Conservation (phyloP, 2,113 vertebrate genomes). For the Odocoileus hemionus region DNA sequence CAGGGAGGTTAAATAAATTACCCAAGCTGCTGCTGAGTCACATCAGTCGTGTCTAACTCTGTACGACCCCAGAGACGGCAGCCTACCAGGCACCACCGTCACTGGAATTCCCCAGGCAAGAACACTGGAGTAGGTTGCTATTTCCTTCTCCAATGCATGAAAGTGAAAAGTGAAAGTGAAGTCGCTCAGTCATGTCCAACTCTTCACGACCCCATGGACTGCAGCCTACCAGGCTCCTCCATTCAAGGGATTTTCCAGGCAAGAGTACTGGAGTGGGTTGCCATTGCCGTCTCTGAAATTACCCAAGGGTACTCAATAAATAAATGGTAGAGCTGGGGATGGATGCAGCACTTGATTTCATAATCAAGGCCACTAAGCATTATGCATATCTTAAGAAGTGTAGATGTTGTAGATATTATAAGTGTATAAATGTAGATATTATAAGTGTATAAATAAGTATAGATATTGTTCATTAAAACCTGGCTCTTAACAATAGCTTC, state of each 20-base stretch:
- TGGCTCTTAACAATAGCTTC: neutral
- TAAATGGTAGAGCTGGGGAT: neutral
- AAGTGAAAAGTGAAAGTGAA: no score
- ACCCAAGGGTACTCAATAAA: neutral
- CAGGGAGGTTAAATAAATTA: neutral
- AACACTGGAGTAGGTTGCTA: no score
- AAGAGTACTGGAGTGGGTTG: no score
- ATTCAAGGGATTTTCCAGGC: no score
- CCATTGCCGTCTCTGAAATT: neutral
- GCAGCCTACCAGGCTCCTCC: no score
- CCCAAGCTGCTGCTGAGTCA: neutral
- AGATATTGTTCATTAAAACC: neutral
- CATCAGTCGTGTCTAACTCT: no score
- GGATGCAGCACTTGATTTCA: neutral
- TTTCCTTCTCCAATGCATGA: no score
- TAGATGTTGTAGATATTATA: neutral
- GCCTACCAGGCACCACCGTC: no score
- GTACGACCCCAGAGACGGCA: no score
- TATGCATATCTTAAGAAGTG: neutral
- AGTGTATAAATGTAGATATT: no score
- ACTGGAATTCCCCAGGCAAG: no score
- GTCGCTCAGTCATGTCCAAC: fast-evolving
- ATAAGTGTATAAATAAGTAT: neutral
- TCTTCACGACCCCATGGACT: no score
- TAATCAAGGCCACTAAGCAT: neutral